A percentile compares a stretch with the other conserved stretches of the same genome.
phyloP scores from a whole-genome alignment of 2,113 vertebrate species.

The Alectura lathami region DNA sequence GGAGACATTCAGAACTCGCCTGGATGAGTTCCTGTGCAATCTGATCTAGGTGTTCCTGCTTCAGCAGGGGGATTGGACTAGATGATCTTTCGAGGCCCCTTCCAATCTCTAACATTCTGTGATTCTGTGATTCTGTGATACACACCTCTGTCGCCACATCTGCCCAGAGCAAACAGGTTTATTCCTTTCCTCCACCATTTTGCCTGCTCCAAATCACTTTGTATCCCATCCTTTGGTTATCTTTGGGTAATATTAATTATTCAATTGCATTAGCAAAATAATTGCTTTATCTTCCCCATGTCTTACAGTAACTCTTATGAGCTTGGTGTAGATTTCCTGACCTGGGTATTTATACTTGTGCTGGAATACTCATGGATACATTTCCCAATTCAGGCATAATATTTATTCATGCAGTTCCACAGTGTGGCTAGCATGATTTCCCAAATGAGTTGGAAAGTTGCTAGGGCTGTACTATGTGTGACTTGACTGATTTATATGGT shows the following conservation, averaged over 20 bases:
- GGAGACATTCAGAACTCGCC: no score
- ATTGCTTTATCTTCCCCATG: background rate
- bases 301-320: background rate
- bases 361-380: slow-evolving; percentile 17
- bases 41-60: background rate
- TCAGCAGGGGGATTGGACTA: background rate
- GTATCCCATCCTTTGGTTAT: background rate
- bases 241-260: background rate
- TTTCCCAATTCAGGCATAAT: background rate
- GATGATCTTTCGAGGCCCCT: background rate
- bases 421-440: background rate
- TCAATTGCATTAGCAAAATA: background rate
- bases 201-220: background rate
- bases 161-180: background rate
- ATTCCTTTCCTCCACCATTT: background rate
- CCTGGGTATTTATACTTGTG: background rate
- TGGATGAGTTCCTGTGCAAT: no score
- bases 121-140: no score
- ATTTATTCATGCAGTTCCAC: slow-evolving; percentile 26
- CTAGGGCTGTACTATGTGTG: background rate
- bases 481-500: slow-evolving; percentile 24
- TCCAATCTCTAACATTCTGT: background rate
- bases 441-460: slow-evolving; percentile 33
- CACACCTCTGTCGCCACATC: background rate
- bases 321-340: background rate